Base-by-base conservation (phyloP, 2,888 invertebrate genomes). In the Diabrotica balteata region DNA sequence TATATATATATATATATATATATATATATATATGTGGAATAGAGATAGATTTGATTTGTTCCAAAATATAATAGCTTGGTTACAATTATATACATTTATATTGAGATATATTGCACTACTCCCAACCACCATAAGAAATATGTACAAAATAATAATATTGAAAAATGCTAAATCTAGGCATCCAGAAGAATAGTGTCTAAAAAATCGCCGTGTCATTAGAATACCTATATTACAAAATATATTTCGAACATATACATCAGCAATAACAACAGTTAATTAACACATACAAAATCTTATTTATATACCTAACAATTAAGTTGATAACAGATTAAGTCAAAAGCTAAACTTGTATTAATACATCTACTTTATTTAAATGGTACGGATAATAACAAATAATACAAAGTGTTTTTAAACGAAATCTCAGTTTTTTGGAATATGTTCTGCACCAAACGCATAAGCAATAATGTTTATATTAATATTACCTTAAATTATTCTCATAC, bases 111-210 rank as follows among this genome's bases (percentile, higher is more conserved):
- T 84, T 84, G 84, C 84, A 84, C 84, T 82, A 80, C 68, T 80
- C 84, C 84, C 84, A 84, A 84, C 84, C 84, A 84, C 84, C 84
- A 76, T 75, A 78, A 77, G 73, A 73, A 67, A 68, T 78, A 62
- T 78, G 79, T 77, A 79, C 73, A 75, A 71, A 73, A 73, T 66
- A 67, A 50, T 32, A 32, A 62, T 73, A 70, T 59, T n/a, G 17
- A 50, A 42, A 46, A 55, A 66, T 53, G 43, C 43, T 50, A 10
- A 61, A 45, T 52, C 32, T 32, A 32, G 32, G 32, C 32, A 32
- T 32, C 32, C 32, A 32, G 32, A 32, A 32, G 32, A 32, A 32
- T 32, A 32, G 32, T 32, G 32, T 32, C 5, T 4, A 2, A 32
- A 32, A 32, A 32, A 5, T 47, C 47, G 10, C 47, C 32, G 32